phyloP scores from a whole-genome alignment of 2,797 vertebrate species.

The Macropodus opercularis region DNA sequence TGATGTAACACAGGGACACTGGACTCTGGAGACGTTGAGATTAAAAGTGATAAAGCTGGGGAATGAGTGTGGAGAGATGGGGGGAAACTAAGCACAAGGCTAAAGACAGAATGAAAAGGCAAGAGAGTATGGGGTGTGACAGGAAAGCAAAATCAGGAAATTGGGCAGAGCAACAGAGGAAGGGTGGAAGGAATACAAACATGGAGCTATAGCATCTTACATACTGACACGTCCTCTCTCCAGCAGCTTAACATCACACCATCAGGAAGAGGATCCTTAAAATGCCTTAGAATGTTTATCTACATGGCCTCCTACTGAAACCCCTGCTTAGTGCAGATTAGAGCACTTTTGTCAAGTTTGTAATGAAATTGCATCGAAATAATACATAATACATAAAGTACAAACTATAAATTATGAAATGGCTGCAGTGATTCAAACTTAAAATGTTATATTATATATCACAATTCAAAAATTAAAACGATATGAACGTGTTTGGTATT shows the following conservation, averaged over 20 bases:
- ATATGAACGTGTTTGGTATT: constrained; percentile 58
- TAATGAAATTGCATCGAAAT: background rate
- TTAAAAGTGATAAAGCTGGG: constrained; percentile 60
- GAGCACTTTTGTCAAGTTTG: background rate
- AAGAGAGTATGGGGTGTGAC: constrained; percentile 53
- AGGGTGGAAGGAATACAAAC: constrained; percentile 56
- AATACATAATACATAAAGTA: background rate
- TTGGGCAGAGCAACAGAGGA: constrained; percentile 45
- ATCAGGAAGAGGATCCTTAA: constrained; percentile 17
- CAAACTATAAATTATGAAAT: background rate
- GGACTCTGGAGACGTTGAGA: constrained; percentile 60
- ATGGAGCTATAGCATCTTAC: constrained; percentile 40
- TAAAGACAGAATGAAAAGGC: constrained; percentile 33
- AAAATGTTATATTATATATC: constrained; percentile 14
- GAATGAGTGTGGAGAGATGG: constrained; percentile 33
- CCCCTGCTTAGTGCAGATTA: too few relatives aligned
- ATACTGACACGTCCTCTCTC: constrained; percentile 40
- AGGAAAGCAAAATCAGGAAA: constrained; percentile 66
- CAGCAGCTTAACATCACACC: constrained; percentile 27
- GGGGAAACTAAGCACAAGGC: constrained; percentile 25
- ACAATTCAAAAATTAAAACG: constrained; percentile 25
- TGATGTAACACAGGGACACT: constrained; percentile 56
- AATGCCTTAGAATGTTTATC: background rate
- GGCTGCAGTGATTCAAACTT: constrained; percentile 8
- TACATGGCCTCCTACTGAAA: constrained; percentile 7